These are phyloP conservation scores for Apostichopus californicus DNA, from an alignment of 35 echinoderm and acorn worm species.

Conservation along the genomic window DNA sequence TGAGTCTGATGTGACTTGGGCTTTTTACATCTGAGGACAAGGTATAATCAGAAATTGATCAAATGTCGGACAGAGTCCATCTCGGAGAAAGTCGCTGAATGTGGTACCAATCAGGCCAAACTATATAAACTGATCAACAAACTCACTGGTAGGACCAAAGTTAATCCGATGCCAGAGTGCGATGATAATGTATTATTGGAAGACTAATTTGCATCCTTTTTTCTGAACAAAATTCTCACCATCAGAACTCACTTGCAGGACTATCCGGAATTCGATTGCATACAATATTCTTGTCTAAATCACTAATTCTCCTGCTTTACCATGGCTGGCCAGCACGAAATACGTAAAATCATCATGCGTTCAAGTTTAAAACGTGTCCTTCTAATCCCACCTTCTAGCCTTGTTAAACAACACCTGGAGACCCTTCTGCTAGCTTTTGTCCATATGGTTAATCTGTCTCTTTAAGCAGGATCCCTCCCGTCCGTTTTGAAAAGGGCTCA, in stretches of 20 bases:
- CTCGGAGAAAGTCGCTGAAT: background rate
- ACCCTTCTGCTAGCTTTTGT: background rate
- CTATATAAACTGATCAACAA: background rate
- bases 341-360: background rate
- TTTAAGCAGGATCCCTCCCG: background rate
- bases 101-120: background rate
- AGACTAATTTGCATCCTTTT: background rate
- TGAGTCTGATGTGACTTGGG: too few species aligned
- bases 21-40: background rate
- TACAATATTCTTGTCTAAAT: background rate
- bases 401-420: slow-evolving; percentile 5
- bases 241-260: background rate
- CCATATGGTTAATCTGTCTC: slow-evolving; percentile 17
- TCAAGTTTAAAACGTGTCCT: background rate
- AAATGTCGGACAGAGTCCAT: background rate
- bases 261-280: too few species aligned
- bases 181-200: background rate
- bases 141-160: background rate
- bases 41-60: background rate
- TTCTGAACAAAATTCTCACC: background rate
- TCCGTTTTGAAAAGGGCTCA: background rate
- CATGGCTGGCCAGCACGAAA: background rate
- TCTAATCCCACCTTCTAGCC: background rate
- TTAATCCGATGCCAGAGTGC: background rate
- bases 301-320: background rate